Evolutionary conservation across 2,797 vertebrate species (phyloP), one percentile per base, ranked within the genome.

Genomic region (Macropodus opercularis): DNA sequence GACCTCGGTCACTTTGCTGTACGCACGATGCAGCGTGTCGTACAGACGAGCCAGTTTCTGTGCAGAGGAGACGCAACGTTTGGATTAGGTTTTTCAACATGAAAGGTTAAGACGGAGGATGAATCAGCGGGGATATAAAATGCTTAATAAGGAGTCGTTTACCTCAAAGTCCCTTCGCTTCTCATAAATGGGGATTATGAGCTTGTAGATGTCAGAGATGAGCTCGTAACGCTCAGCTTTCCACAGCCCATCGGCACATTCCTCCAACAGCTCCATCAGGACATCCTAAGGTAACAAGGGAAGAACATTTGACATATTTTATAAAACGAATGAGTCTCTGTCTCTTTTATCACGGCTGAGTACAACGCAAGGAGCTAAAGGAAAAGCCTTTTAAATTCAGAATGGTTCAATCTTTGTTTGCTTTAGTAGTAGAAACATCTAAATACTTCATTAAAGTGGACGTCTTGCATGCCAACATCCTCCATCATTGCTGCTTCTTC

Each of bases 401-500:
- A n/a, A n/a, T n/a, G n/a, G n/a, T n/a, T 0, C 6, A 14, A 6
- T 29, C 8, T 22, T n/a, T 22, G 5, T 23, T 41, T 22, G 24
- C 10, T 15, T 24, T 27, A 18, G 15, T 12, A 40, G 26, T 8
- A 39, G 18, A 21, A 44, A 23, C 11, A n/a, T 21, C 6, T 6
- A 36, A 31, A 19, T 65, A 98, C 97, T 90, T 99, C 97, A 15
- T 96, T 99, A 84, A 98, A 99, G 61, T 99, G 97, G 65, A 98
- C 97, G n/a, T 98, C 97, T 84, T 98, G 96, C 97, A 99, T 99
- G 42, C 97, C 97, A 0, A 97, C 95, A 10, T 99, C 97, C 83
- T 99, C 97, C 95, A 98, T 98, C 97, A 99, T 99, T 12, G 97
- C 95, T 11, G 94, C 97, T 68, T 99, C 97, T 84, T 99, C 97